Conservation (phyloP, 2,888 invertebrate species). For the Tortricodes alternella region DNA sequence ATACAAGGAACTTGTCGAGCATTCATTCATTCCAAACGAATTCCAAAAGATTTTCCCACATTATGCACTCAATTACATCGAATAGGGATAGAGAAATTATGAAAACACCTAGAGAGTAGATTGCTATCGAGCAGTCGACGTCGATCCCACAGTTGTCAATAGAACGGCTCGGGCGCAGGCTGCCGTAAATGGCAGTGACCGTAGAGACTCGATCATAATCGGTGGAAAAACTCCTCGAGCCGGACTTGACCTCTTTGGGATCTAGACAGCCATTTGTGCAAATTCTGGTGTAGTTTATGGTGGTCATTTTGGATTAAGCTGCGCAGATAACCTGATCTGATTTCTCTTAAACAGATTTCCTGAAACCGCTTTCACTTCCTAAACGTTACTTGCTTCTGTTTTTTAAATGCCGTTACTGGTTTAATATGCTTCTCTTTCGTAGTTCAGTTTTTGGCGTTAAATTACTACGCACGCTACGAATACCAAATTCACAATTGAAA, state of each 20-base stretch:
- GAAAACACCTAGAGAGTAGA: constrained; percentile 66
- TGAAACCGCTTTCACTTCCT: constrained; percentile 29
- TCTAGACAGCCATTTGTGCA: constrained; percentile 45
- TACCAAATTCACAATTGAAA: no score
- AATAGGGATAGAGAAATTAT: constrained; percentile 68
- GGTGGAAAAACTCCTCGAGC: constrained; percentile 71
- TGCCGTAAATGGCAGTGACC: constrained; percentile 72
- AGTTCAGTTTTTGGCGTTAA: no score
- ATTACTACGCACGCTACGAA: no score
- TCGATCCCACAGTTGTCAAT: constrained; percentile 79
- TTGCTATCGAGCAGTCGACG: constrained; percentile 61
- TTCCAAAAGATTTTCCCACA: constrained; percentile 18
- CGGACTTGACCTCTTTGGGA: constrained; percentile 74
- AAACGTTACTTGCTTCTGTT: constrained; percentile 14
- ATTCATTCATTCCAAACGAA: constrained; percentile 12
- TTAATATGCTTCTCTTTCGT: neutral
- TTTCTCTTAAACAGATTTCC: constrained; percentile 25
- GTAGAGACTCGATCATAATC: constrained; percentile 69
- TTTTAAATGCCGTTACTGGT: neutral
- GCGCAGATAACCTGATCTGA: constrained; percentile 28
- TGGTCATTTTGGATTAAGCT: constrained; percentile 29
- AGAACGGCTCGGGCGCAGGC: constrained; percentile 60
- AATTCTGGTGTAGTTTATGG: constrained; percentile 32
- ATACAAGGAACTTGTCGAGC: neutral
- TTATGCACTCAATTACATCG: constrained; percentile 44